These are phyloP conservation scores for Stenotaenia linearis DNA, from an alignment of 2,888 invertebrate genomes.

Conservation along the genomic window DNA sequence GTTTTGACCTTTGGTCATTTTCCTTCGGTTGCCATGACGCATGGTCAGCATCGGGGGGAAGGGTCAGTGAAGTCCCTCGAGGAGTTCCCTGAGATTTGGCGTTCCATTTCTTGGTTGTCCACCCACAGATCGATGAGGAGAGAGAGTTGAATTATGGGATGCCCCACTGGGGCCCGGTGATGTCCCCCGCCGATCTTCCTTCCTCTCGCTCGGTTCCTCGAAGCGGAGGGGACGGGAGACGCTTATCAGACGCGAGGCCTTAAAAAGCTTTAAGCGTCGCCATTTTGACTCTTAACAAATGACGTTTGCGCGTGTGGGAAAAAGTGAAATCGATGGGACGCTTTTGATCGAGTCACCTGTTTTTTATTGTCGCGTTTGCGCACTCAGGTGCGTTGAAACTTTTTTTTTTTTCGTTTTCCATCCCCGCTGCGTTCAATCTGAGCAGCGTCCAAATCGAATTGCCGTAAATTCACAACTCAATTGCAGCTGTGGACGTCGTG, in stretches of 20 bases:
- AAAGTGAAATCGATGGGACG: neutral
- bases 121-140: neutral
- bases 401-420: neutral
- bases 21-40: neutral
- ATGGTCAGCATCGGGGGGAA: neutral
- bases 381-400: neutral
- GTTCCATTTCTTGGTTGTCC: constrained; percentile 4
- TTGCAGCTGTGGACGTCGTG: constrained; percentile 27
- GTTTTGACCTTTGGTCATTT: neutral
- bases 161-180: neutral
- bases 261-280: neutral
- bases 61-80: neutral
- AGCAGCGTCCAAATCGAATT: constrained; percentile 30
- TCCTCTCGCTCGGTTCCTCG: neutral
- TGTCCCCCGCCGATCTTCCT: neutral
- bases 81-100: neutral
- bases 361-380: neutral
- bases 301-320: neutral
- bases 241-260: neutral
- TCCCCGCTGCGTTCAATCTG: constrained; percentile 14
- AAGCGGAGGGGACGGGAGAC: neutral
- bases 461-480: constrained; percentile 30
- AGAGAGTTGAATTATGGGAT: neutral
- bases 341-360: neutral
- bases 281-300: neutral